Conservation (phyloP, 2,797 vertebrate genomes). For the Selene dorsalis region DNA sequence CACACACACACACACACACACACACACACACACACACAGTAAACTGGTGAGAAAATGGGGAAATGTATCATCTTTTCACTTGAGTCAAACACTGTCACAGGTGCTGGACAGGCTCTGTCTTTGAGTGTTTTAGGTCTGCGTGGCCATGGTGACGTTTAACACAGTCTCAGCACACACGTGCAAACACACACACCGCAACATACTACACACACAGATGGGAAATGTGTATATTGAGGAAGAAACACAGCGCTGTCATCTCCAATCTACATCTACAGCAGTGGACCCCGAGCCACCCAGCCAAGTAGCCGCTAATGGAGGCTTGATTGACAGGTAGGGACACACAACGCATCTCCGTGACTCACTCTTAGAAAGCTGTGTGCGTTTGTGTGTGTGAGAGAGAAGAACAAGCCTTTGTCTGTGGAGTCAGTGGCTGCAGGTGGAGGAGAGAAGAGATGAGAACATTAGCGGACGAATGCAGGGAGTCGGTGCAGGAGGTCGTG, state of each 20-base stretch:
- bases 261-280: conserved; percentile 59
- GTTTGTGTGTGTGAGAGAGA: background rate
- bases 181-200: conserved; percentile 26
- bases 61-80: conserved; percentile 1
- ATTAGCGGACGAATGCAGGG: conserved; percentile 2
- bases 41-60: too few relatives aligned
- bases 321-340: conserved; percentile 73
- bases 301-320: conserved; percentile 71
- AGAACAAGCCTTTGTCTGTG: conserved; percentile 47
- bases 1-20: background rate
- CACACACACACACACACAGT: too few relatives aligned
- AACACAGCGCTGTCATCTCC: conserved; percentile 69
- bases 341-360: conserved; percentile 56
- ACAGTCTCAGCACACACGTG: conserved; percentile 26
- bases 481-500: background rate
- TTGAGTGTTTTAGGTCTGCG: background rate
- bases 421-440: conserved; percentile 56
- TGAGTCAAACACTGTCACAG: conserved; percentile 25
- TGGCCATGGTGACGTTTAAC: conserved; percentile 13
- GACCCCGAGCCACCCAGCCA: conserved; percentile 58
- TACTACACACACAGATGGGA: background rate
- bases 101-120: conserved; percentile 6
- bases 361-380: conserved; percentile 13
- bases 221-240: conserved; percentile 46
- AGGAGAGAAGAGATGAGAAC: conserved; percentile 27